These are phyloP conservation scores for Cremastobaeus sp. DNA, from an alignment of 2,888 invertebrate genomes.

Conservation along the genomic window DNA sequence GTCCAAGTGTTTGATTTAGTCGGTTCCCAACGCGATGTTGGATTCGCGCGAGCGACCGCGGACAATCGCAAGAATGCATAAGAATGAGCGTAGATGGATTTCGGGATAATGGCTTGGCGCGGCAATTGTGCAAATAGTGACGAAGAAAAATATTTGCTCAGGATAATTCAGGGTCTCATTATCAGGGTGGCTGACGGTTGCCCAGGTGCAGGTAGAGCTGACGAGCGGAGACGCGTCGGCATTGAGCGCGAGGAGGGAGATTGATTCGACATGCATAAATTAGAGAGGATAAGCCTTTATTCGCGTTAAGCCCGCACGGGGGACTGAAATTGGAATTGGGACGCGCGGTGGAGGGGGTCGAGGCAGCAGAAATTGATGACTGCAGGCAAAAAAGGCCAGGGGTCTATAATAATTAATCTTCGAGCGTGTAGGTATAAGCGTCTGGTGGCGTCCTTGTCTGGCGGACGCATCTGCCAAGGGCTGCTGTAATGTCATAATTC, in stretches of 20 bases:
- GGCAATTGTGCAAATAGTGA: conserved; percentile 75
- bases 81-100: conserved; percentile 52
- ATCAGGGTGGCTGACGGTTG: conserved; percentile 74
- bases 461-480: conserved; percentile 52
- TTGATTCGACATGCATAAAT: conserved; percentile 79
- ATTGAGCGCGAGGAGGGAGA: conserved; percentile 68
- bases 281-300: conserved; percentile 77
- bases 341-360: conserved; percentile 62
- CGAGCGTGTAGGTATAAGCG: conserved; percentile 67
- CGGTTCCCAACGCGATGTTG: conserved; percentile 5
- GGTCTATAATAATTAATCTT: conserved; percentile 79
- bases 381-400: conserved; percentile 75
- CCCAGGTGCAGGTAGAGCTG: conserved; percentile 73
- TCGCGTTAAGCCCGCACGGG: conserved; percentile 66
- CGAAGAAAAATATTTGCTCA: conserved; percentile 78
- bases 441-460: conserved; percentile 49
- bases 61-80: conserved; percentile 35
- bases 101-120: conserved; percentile 36
- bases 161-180: conserved; percentile 76
- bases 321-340: conserved; percentile 69
- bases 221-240: conserved; percentile 34
- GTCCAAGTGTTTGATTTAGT: no score
- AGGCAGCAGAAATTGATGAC: conserved; percentile 76
- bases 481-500: conserved; percentile 59
- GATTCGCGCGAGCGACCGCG: conserved; percentile 47